phyloP scores from a whole-genome alignment of 2,888 invertebrate species.

The Ligdia adustata region DNA sequence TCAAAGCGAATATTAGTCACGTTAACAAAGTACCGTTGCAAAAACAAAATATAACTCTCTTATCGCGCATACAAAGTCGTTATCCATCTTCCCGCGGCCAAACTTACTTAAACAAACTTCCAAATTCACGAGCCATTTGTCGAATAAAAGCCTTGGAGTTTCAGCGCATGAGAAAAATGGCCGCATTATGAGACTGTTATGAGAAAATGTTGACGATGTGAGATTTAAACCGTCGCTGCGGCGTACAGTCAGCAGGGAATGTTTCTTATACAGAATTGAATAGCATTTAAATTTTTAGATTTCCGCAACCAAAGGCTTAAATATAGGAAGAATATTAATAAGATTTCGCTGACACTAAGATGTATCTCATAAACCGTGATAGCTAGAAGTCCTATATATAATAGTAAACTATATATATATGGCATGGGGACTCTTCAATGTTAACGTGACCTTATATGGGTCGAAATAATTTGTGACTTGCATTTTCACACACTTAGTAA shows the following conservation, averaged over 20 bases:
- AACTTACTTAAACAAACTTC: slow-evolving; percentile 13
- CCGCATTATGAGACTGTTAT: slow-evolving; percentile 14
- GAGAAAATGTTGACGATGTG: slow-evolving; percentile 21
- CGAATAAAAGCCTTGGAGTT: slow-evolving; percentile 14
- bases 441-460: no score
- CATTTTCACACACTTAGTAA: no score
- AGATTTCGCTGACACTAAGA: no score
- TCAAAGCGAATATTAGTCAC: neutral
- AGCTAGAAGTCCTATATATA: no score
- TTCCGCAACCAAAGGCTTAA: no score
- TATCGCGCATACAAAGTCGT: slow-evolving; percentile 12
- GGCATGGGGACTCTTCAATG: no score
- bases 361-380: no score
- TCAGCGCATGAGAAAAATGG: slow-evolving; percentile 18
- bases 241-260: slow-evolving; percentile 4
- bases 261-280: no score
- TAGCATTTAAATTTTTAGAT: no score
- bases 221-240: slow-evolving; percentile 4
- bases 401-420: no score
- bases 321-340: no score
- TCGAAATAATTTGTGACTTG: no score
- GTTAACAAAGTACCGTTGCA: neutral
- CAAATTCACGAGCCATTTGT: slow-evolving; percentile 16
- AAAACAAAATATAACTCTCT: slow-evolving; percentile 6
- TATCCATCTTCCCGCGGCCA: slow-evolving; percentile 7